phyloP scores from a whole-genome alignment of 2,113 vertebrate genomes.

The Alligator mississippiensis region DNA sequence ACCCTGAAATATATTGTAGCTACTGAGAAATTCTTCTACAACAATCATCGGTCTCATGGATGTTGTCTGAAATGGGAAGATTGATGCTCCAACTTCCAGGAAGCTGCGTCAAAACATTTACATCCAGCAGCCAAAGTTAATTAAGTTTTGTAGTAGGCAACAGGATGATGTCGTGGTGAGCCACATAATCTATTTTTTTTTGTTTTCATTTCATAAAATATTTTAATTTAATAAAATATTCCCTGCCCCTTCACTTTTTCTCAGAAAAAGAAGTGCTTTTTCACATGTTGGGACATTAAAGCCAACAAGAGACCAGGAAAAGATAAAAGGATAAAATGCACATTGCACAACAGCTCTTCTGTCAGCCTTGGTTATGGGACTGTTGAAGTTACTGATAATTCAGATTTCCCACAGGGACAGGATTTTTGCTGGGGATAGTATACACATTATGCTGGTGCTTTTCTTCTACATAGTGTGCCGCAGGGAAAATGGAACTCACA shows the following conservation, averaged over 20 bases:
- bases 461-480: not conserved
- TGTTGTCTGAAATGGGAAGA: not conserved
- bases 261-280: not conserved
- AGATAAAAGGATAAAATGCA: slow-evolving; percentile 30
- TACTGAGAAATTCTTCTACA: not conserved
- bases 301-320: not conserved
- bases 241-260: fast-evolving
- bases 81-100: not conserved
- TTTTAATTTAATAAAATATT: slow-evolving; percentile 15
- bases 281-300: not conserved
- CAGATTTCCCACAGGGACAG: not conserved
- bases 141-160: not conserved
- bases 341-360: not conserved
- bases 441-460: slow-evolving; percentile 17
- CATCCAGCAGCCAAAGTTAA: not conserved
- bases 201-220: not conserved
- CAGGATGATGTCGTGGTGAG: not conserved
- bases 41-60: not conserved
- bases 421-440: not conserved
- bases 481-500: not conserved
- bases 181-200: not conserved
- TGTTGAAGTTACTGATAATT: slow-evolving; percentile 15
- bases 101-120: not conserved
- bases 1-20: not conserved
- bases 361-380: not conserved